phyloP scores from a whole-genome alignment of 1,140 invertebrate genomes.

The Diabrotica virgifera region DNA sequence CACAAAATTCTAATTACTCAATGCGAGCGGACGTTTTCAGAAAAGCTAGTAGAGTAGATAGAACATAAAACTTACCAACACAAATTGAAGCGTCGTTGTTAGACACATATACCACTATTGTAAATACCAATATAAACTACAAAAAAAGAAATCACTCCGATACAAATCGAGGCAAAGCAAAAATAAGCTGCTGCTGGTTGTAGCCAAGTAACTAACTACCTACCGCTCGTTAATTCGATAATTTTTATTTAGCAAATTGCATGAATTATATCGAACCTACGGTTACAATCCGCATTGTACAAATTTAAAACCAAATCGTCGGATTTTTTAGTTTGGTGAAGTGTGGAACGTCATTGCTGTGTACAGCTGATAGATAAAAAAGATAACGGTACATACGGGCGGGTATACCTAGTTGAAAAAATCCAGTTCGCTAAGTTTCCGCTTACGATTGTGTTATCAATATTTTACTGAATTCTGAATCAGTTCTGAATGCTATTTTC shows the following conservation, averaged over 20 bases:
- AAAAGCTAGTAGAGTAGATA: neutral
- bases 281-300: neutral
- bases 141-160: too few relatives aligned
- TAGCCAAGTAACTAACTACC: too few relatives aligned
- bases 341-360: constrained; percentile 7
- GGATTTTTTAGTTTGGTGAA: constrained; percentile 5
- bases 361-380: constrained; percentile 17
- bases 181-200: too few relatives aligned
- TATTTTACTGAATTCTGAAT: neutral
- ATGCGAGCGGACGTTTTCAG: neutral
- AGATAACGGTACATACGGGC: constrained; percentile 10
- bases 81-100: neutral
- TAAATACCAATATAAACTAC: too few relatives aligned
- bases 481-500: too few relatives aligned
- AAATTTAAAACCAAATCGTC: constrained; percentile 11
- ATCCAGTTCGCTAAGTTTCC: neutral
- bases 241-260: constrained; percentile 7
- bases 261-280: constrained; percentile 18
- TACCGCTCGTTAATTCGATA: too few relatives aligned
- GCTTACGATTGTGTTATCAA: neutral
- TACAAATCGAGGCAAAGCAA: too few relatives aligned
- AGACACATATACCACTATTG: neutral
- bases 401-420: constrained; percentile 9
- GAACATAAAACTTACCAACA: neutral
- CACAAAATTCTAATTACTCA: neutral